Evolutionary conservation across 2,797 vertebrate genomes (phyloP).

Genomic region (Muraenolepis orangiensis): DNA sequence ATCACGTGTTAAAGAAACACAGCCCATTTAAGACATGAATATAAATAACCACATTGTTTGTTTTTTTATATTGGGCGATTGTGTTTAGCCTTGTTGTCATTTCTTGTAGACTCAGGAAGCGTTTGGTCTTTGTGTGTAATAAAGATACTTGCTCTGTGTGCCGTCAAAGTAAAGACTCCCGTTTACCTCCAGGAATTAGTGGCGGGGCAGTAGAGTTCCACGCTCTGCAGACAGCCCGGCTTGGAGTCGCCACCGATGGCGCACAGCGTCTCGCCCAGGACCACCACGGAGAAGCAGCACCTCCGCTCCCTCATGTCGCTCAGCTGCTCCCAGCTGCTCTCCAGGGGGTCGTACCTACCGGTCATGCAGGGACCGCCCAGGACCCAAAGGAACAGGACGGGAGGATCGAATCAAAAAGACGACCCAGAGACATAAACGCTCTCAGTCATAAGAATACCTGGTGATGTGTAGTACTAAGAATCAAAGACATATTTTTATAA

Average conservation of each 20-base stretch:
- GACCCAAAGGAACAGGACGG: background rate
- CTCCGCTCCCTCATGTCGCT: constrained; percentile 72
- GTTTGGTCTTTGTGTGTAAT: background rate
- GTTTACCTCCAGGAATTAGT: constrained; percentile 73
- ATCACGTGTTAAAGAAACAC: background rate
- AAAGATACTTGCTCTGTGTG: background rate
- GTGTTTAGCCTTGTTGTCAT: background rate
- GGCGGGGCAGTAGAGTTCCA: constrained; percentile 69
- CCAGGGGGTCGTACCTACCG: constrained; percentile 66
- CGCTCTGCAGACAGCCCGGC: constrained; percentile 67
- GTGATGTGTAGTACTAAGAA: background rate
- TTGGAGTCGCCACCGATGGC: constrained; percentile 71
- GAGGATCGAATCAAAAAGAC: background rate
- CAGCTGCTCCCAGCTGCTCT: constrained; percentile 63
- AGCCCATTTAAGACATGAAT: background rate
- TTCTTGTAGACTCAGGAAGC: background rate
- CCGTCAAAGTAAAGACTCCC: background rate
- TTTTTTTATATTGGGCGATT: background rate
- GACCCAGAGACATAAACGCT: background rate
- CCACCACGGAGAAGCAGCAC: constrained; percentile 67
- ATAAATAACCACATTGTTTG: background rate
- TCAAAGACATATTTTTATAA: too few species aligned
- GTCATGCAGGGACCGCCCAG: background rate
- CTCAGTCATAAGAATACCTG: background rate
- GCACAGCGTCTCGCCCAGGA: constrained; percentile 53